Evolutionary conservation across 2,113 vertebrate species (phyloP).

Genomic region (Hippocampus barbouri): DNA sequence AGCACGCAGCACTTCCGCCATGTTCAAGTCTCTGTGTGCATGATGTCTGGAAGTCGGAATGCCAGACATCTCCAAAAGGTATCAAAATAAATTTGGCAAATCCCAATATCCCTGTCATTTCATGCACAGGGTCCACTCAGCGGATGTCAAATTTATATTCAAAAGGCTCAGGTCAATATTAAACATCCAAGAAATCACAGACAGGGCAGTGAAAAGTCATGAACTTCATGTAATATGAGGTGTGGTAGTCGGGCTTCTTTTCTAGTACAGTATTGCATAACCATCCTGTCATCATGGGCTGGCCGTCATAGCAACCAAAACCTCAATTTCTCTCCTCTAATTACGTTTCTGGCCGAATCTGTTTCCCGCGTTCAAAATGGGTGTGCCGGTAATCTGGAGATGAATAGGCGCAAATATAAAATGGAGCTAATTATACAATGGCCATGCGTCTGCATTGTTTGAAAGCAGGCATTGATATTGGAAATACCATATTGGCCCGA

Average conservation of each 20-base stretch:
- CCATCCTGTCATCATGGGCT: constrained; percentile 55
- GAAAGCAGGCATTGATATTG: not conserved
- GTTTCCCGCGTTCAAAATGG: constrained; percentile 48
- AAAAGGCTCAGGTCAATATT: not conserved
- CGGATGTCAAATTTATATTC: not conserved
- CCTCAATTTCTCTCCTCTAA: constrained; percentile 48
- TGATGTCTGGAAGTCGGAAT: no score
- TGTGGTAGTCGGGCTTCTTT: constrained; percentile 28
- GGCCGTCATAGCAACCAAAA: constrained; percentile 48
- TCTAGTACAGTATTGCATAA: constrained; percentile 25
- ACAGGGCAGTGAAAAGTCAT: not conserved
- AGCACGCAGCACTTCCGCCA: no score
- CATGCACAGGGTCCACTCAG: not conserved
- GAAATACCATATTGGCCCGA: not conserved
- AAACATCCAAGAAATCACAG: not conserved
- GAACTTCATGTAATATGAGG: constrained; percentile 24
- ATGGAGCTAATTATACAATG: not conserved
- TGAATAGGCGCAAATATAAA: constrained; percentile 1
- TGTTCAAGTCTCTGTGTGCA: no score
- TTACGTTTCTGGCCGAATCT: constrained; percentile 61
- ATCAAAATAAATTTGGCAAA: no score
- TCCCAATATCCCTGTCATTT: no score
- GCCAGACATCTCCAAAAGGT: no score
- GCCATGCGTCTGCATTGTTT: not conserved
- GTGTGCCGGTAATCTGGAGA: constrained; percentile 36